Evolutionary conservation across 2,797 vertebrate genomes (phyloP).

Genomic region (Tamandua tetradactyla): DNA sequence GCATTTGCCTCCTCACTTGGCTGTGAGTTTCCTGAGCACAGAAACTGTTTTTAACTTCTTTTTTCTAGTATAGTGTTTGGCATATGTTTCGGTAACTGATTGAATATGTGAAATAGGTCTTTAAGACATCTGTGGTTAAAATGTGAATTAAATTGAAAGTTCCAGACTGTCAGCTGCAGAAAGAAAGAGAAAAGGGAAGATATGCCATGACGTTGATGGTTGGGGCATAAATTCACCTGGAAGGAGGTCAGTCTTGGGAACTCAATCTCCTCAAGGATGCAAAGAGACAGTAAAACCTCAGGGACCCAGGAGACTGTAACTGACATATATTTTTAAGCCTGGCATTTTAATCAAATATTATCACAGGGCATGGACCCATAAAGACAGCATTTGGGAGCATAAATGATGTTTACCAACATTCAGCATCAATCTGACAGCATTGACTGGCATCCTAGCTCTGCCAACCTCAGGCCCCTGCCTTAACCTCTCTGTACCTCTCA

Average conservation of each 20-base stretch:
- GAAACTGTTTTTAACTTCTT: background rate
- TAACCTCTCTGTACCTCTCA: background rate
- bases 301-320: background rate
- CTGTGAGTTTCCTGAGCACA: background rate
- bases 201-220: background rate
- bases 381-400: no score
- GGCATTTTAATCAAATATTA: background rate
- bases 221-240: background rate
- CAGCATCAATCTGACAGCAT: rapidly evolving
- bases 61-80: background rate
- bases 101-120: background rate
- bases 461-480: background rate
- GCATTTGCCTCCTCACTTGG: background rate
- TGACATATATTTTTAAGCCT: background rate
- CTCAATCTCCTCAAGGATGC: background rate
- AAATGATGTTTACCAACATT: rapidly evolving
- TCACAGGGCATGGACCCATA: no score
- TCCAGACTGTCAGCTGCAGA: background rate
- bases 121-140: background rate
- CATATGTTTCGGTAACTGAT: background rate
- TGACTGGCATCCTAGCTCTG: background rate
- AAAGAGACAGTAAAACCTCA: background rate
- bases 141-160: background rate
- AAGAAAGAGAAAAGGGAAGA: background rate
- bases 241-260: background rate